Conservation (phyloP, 2,888 invertebrate species). For the Caenorhabditis doughertyi region DNA sequence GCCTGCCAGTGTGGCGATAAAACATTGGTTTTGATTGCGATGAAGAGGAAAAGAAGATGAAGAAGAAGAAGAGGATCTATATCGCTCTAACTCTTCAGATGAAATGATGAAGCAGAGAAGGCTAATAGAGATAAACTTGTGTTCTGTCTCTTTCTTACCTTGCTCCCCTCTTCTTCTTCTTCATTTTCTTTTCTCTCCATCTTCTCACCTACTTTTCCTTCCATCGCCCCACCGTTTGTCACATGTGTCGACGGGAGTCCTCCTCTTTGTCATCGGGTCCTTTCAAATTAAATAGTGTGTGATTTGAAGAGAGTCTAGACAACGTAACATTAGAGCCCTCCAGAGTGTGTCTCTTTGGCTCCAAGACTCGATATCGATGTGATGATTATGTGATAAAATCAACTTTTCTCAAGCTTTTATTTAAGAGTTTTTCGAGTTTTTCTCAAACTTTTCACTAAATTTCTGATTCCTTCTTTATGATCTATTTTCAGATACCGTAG, state of each 20-base stretch:
- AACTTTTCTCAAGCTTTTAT: neutral
- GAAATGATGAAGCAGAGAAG: neutral
- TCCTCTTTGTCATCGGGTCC: constrained; percentile 49
- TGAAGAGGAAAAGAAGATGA: neutral
- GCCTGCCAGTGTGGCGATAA: constrained; percentile 35
- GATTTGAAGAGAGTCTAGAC: constrained; percentile 35
- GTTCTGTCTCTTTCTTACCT: constrained; percentile 32
- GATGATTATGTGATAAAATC: constrained; percentile 51
- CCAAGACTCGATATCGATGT: constrained; percentile 30
- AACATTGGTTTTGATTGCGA: constrained; percentile 57
- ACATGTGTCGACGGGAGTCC: constrained; percentile 55
- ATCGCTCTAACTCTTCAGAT: constrained; percentile 7
- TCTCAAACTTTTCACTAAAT: no score
- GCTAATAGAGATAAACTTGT: constrained; percentile 52
- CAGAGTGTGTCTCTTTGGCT: constrained; percentile 13
- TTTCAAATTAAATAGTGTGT: constrained; percentile 19
- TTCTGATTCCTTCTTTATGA: no score
- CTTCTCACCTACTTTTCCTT: constrained; percentile 37
- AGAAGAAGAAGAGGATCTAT: no score
- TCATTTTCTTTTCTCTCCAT: neutral
- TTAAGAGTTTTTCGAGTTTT: neutral
- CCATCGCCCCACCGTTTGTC: constrained; percentile 53
- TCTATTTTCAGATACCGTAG: constrained; percentile 7
- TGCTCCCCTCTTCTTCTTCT: neutral
- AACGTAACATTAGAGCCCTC: constrained; percentile 35